Evolutionary conservation across 2,113 vertebrate species (phyloP), one percentile per base, ranked within the genome.

Genomic region (Spheniscus mendiculus): DNA sequence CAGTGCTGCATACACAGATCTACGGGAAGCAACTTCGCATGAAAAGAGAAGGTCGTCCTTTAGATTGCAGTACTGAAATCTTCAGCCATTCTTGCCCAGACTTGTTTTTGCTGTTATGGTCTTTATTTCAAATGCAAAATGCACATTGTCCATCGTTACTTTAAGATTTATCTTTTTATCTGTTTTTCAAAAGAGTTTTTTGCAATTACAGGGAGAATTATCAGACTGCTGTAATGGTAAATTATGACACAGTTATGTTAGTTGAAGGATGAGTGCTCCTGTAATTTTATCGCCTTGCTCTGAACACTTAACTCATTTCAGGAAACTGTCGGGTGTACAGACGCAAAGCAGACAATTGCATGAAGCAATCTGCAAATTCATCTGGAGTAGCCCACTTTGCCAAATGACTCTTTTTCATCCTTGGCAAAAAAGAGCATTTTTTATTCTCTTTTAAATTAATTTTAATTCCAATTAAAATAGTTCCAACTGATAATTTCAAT

Each of bases 281-380:
- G 67, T 93, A 87, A 80, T 93, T 97, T 94, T 72, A 78, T 73
- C 27, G 9, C 47, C 58, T 93, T 79, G 27, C 42, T 91, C 58
- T 52, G 56, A 89, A 89, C 1, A 1, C 25, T 40, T 82, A 79
- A 79, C 56, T 94, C 9, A 62, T 84, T 90, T 94, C 83, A 82
- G 42, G 50, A 92, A 87, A 53, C 40, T 82, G 29, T 87, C 7
- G 2, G 15, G 44, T 90, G 36, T 62, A 44, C 40, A 73, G 49
- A 72, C 94, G n/a, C 40, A 90, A 82, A 82, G 12, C 32, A 87
- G 58, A 34, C 34, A 90, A 73, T 49, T 92, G 34, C 90, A 27
- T 53, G 92, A 81, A 91, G 72, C 87, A 96, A 85, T 88, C 94
- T 80, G 59, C 79, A 92, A 88, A 91, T 91, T 94, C 55, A 92